Base-by-base conservation (phyloP, 2,797 vertebrate genomes). In the Podarcis siculus region DNA sequence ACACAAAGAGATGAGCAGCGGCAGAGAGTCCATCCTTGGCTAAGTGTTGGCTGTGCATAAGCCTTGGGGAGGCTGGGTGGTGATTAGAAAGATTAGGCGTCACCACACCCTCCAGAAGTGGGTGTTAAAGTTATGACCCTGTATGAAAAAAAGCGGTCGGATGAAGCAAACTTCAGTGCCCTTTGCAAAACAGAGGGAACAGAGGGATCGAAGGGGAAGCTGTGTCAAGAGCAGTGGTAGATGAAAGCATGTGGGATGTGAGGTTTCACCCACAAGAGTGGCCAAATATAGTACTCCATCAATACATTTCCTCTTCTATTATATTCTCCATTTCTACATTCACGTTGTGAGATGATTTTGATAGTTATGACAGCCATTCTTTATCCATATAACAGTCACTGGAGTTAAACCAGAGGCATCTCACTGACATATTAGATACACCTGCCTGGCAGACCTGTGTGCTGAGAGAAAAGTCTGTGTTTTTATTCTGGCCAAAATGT, bases 121-220 rank as follows among this genome's bases (percentile, higher is more conserved):
- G 39, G n/a, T 55, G 78, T 67, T 76, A 67, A 23, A 75, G 37
- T 64, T 30, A 42, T n/a, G 45, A 1, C 13, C 3, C 39, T 81
- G 32, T 55, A 17, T 80, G 39, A 25, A 21, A 55, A 55, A 35
- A n/a, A 66, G 55, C 30, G 19, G 30, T 45, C 35, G 66, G 37
- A 37, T 87, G 79, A 76, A 82, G 86, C 79, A 82, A 87, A 69
- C 9, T 1, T 7, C 61, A 35, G 19, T 32, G 30, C 1, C 37
- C n/a, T 87, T 87, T 87, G 79, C 86, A 87, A 87, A 82, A 66
- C 4, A 12, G 37, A 27, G 12, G 37, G 58, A 49, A 49, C 12
- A 12, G 39, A 2, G 25, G 23, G 12, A 15, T 17, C 8, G 66
- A 89, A 85, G 12, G 67, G 83, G 83, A 89, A 89, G 83, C 58